phyloP scores from a whole-genome alignment of 2,797 vertebrate species.

The Vespertilio murinus region DNA sequence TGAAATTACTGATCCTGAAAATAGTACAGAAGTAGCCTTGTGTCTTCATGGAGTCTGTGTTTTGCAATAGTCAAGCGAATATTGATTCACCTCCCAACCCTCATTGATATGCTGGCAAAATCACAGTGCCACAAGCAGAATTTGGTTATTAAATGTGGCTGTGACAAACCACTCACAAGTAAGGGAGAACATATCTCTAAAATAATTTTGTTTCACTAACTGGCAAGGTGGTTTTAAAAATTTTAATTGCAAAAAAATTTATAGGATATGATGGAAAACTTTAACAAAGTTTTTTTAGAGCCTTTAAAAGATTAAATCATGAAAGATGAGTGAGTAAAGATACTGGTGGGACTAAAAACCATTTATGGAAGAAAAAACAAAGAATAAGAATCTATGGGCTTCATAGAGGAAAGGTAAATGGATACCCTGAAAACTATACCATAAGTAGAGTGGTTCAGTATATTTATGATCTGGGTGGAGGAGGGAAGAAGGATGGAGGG shows the following conservation, averaged over 20 bases:
- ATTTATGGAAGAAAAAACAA: conserved; percentile 60
- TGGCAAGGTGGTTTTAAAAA: conserved; percentile 39
- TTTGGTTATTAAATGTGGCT: neutral
- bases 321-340: conserved; percentile 60
- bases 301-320: conserved; percentile 64
- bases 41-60: neutral
- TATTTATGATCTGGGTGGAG: neutral
- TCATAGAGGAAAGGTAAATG: conserved; percentile 43
- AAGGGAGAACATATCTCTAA: neutral
- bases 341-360: conserved; percentile 72
- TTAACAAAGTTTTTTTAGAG: conserved; percentile 71
- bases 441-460: conserved; percentile 41
- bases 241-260: conserved; percentile 18
- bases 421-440: conserved; percentile 9
- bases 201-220: conserved; percentile 29
- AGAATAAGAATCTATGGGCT: conserved; percentile 47
- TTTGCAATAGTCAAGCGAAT: neutral
- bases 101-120: neutral
- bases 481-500: neutral
- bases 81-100: neutral
- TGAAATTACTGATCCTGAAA: conserved; percentile 39
- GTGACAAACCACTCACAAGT: neutral
- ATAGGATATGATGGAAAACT: conserved; percentile 32
- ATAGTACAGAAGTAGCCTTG: neutral
- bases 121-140: neutral